Base-by-base conservation (phyloP, 2,797 vertebrate species). In the Sebastes oblongus region DNA sequence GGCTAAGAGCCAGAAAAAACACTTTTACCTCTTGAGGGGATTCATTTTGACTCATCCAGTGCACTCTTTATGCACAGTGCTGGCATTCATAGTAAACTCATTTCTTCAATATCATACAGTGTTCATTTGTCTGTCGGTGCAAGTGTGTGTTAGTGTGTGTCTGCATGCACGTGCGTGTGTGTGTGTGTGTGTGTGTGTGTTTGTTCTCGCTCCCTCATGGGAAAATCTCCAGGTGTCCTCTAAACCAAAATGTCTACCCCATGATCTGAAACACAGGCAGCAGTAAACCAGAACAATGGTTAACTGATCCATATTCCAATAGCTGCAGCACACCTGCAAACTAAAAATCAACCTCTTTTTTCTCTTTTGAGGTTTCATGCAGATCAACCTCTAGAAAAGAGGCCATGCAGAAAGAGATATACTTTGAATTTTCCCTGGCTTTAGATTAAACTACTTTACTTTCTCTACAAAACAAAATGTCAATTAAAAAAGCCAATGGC, bases 141-240 rank as follows among this genome's bases (percentile, higher is more conserved):
- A 22, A 72, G 39, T 66, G 24, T 54, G 58, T 71, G 52, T 39
- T 20, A 32, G 20, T 13, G 30, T 46, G 27, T 36, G 62, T 39
- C 2, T n/a, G 61, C 2, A 20, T 42, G 39, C 29, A 62, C 27
- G 27, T 36, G 27, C 32, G 27, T 30, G 12, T 24, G 50, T 24
- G 50, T 39, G 32, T 8, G 29, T 42, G 32, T 34, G 62, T 36
- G 34, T 12, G 36, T 39, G 5, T 42, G 13, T 52, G 27, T 71
- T 20, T 55, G 67, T 73, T 81, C 52, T 81, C 62, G 24, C 67
- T 86, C 65, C 65, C 77, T 86, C 89, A 94, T 93, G 92, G 92
- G 90, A 94, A 95, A 94, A 86, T 91, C 89, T 95, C 91, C 95
- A 96, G 96, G 96, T 95, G 95, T 93, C 93, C 89, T 86, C 90